Conservation (phyloP, 2,113 vertebrate genomes). For the Columbina picui region DNA sequence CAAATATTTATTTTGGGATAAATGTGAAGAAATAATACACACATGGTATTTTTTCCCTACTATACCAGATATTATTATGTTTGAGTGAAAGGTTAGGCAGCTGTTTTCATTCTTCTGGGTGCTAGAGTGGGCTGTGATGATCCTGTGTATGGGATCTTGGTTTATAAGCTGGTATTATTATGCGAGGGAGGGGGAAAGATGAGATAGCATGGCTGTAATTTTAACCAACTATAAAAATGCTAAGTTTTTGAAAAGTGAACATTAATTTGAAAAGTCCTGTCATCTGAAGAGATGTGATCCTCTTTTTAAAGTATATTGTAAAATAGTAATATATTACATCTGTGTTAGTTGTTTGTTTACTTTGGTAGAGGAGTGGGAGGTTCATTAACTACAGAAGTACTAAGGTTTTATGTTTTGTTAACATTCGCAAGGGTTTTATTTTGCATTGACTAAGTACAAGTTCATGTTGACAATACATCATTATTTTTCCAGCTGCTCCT, state of each 20-base stretch:
- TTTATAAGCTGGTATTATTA: neutral
- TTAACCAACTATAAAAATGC: neutral
- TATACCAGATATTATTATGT: neutral
- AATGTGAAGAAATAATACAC: neutral
- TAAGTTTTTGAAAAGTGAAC: neutral
- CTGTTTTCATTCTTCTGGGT: neutral
- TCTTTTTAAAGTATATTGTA: neutral
- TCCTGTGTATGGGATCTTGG: neutral
- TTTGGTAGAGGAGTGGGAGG: neutral
- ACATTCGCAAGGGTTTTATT: conserved; percentile 37
- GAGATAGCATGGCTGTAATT: neutral
- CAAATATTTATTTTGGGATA: neutral
- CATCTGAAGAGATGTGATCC: neutral
- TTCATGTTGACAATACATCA: conserved; percentile 56
- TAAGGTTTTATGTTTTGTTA: conserved; percentile 11
- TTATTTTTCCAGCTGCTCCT: conserved; percentile 47
- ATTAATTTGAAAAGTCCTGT: neutral
- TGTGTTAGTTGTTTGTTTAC: neutral
- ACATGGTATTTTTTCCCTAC: neutral
- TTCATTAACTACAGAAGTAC: neutral
- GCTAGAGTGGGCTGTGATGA: neutral
- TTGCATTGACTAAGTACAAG: conserved; percentile 18
- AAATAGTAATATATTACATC: neutral
- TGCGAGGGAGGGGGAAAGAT: neutral
- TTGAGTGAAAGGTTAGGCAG: neutral